These are phyloP conservation scores for Empidonax traillii DNA, from an alignment of 2,113 vertebrate genomes.

Conservation along the genomic window DNA sequence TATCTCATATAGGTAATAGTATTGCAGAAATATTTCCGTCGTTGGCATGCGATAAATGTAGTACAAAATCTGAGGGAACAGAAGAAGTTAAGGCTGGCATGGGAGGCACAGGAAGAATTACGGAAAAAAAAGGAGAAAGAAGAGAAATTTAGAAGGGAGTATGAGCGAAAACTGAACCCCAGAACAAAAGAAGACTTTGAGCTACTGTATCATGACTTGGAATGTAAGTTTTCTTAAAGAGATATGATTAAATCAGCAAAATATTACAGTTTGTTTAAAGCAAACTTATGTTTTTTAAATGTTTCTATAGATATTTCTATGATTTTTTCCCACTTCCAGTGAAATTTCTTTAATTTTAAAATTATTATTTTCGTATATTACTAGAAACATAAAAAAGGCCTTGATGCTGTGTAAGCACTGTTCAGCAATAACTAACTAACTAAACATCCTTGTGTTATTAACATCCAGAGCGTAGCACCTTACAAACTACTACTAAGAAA, in stretches of 20 bases:
- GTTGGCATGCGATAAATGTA: slow-evolving; percentile 78
- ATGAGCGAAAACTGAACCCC: slow-evolving; percentile 80
- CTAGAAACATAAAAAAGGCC: not conserved
- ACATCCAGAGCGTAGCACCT: not conserved
- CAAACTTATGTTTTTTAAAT: rapidly evolving
- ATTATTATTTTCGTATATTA: not conserved
- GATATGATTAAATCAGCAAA: not conserved
- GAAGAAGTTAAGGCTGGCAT: slow-evolving; percentile 69
- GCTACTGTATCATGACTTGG: slow-evolving; percentile 84
- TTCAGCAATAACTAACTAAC: not conserved
- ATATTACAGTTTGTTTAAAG: not conserved
- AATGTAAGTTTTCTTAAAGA: slow-evolving; percentile 77
- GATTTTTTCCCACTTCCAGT: not conserved
- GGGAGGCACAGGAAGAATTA: slow-evolving; percentile 77
- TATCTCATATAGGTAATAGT: slow-evolving; percentile 77
- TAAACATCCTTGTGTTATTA: not conserved
- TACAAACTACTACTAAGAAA: not conserved
- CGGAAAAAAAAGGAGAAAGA: slow-evolving; percentile 77
- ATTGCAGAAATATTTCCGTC: slow-evolving; percentile 81
- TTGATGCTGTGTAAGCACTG: not conserved
- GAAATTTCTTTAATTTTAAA: not conserved
- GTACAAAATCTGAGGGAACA: slow-evolving; percentile 73
- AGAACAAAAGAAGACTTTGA: slow-evolving; percentile 86
- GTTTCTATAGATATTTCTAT: not conserved
- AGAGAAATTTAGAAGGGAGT: slow-evolving; percentile 74